Conservation (phyloP, 1,140 invertebrate species). For the Radopholus similis region DNA sequence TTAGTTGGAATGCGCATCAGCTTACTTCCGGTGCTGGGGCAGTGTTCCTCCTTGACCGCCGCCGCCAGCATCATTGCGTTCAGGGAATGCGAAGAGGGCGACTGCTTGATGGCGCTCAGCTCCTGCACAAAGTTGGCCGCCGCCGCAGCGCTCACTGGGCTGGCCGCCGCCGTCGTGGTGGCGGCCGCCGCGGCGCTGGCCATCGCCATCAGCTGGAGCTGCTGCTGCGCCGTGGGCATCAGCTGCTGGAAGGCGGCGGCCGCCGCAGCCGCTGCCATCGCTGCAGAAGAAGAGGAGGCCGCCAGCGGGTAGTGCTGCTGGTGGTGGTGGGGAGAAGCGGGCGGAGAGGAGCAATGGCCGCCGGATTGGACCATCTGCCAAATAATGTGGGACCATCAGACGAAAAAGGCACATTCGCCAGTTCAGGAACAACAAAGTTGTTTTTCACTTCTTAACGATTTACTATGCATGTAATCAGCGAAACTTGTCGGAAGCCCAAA, state of each 20-base stretch:
- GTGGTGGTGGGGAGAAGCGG: no score
- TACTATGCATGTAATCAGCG: no score
- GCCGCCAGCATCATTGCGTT: not conserved
- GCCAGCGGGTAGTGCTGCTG: no score
- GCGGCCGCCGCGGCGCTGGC: not conserved
- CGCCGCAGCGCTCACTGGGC: not conserved
- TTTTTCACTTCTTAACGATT: no score
- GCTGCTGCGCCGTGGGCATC: not conserved
- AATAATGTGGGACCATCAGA: no score
- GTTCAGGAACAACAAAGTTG: no score
- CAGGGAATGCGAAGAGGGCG: not conserved
- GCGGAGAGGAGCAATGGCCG: no score
- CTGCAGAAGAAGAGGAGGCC: no score
- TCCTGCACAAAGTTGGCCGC: not conserved
- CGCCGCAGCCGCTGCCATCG: conserved; percentile 20
- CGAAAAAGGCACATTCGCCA: no score
- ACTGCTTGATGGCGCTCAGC: not conserved
- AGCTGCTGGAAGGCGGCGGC: conserved; percentile 12
- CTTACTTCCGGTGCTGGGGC: not conserved
- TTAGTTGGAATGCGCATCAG: no score
- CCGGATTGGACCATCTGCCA: no score
- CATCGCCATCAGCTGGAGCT: conserved; percentile 10
- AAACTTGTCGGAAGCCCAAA: no score
- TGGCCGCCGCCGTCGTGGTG: not conserved
- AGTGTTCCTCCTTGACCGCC: not conserved